phyloP scores from a whole-genome alignment of 2,797 vertebrate genomes.

The Linurgus olivaceus region DNA sequence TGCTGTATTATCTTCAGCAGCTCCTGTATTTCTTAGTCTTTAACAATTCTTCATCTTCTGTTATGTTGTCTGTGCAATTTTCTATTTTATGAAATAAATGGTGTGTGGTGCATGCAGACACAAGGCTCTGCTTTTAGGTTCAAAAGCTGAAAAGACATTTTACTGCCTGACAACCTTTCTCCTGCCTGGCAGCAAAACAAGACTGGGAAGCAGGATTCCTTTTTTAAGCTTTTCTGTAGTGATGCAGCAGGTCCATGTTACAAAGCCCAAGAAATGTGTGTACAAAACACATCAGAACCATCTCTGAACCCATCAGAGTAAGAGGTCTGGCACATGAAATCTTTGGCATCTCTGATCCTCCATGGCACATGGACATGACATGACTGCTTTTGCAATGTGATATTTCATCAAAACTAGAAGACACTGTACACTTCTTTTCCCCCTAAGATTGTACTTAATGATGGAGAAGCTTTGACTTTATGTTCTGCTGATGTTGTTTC shows the following conservation, averaged over 20 bases:
- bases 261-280: background rate
- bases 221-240: background rate
- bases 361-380: background rate
- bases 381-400: background rate
- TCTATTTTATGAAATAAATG: background rate
- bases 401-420: background rate
- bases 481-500: background rate
- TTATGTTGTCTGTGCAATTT: background rate
- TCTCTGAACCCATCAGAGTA: background rate
- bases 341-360: background rate
- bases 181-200: background rate
- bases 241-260: fast-evolving
- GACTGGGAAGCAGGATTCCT: background rate
- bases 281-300: background rate
- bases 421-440: background rate
- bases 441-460: background rate
- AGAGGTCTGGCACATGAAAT: background rate
- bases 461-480: background rate
- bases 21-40: background rate
- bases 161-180: background rate
- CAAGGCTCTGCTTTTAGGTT: background rate
- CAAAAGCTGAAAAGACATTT: background rate
- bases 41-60: background rate
- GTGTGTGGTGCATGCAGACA: background rate
- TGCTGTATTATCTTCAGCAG: background rate